Evolutionary conservation across 2,113 vertebrate genomes (phyloP), one percentile per base, ranked within the genome.

Genomic region (Tetraodon nigroviridis): DNA sequence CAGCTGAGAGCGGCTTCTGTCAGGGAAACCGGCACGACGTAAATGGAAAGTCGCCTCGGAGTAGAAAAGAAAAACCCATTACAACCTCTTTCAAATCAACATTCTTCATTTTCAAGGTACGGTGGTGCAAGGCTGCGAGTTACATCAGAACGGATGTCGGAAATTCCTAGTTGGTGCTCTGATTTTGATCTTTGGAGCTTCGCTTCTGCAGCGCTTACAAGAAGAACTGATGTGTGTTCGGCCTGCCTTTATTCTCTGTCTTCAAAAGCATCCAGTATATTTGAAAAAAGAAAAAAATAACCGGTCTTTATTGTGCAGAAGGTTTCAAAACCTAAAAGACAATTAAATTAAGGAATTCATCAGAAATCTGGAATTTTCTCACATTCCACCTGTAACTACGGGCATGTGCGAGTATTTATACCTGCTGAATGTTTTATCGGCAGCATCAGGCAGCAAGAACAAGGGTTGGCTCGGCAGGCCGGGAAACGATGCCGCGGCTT

Each of bases 1-100:
- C 83, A 85, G 75, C 75, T 62, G 56, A 61, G 76, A 81, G 73
- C 66, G 62, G 40, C 64, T 56, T 72, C 74, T 75, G 68, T 84
- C 79, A 84, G 58, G 76, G 63, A 57, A 75, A 58, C 54, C 27
- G 67, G 59, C 61, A 17, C 29, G 48, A 24, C 17, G 19, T 11
- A 7, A 70, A 53, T 69, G 76, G 63, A 72, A 78, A 72, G 73
- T 65, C 67, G 44, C 59, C 51, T 71, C 51, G 37, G 58, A 67
- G 61, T 21, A 57, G 62, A 68, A 63, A 68, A 15, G 48, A 69
- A 4, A 44, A 75, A 75, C 57, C 50, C 40, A 56, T 58, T 48
- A 58, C 58, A 75, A 42, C 46, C 37, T 73, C n/a, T 58, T 55
- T 53, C 49, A 61, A 59, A 68, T 71, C 67, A 63, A 29, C 67